These are phyloP conservation scores for Linyphia triangularis DNA, from an alignment of 2,888 invertebrate genomes.

Conservation along the genomic window DNA sequence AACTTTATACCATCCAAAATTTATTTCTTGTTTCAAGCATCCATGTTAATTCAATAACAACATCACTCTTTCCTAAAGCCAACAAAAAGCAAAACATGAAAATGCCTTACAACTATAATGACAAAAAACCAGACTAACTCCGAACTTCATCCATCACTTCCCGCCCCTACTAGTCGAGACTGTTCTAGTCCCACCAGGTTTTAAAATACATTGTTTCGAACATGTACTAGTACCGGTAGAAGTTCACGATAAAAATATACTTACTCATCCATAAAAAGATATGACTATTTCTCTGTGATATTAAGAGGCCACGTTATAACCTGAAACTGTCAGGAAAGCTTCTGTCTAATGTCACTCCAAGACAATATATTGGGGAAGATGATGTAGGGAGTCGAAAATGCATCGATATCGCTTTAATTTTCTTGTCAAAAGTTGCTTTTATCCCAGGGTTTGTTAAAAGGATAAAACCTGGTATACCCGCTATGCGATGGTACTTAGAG, in stretches of 20 bases:
- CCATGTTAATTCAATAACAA: too few species aligned
- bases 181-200: slow-evolving; percentile 12
- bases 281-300: slow-evolving; percentile 29
- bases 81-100: too few species aligned
- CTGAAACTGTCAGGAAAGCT: slow-evolving; percentile 54
- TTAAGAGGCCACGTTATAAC: slow-evolving; percentile 19
- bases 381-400: neutral
- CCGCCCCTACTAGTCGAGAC: slow-evolving; percentile 30
- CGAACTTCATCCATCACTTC: slow-evolving; percentile 37
- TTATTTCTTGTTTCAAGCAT: too few species aligned
- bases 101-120: slow-evolving; percentile 55
- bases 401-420: slow-evolving; percentile 50
- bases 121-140: slow-evolving; percentile 21
- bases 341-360: slow-evolving; percentile 46
- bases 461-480: neutral
- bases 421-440: slow-evolving; percentile 50
- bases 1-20: too few species aligned
- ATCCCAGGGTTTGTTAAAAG: neutral
- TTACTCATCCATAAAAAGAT: slow-evolving; percentile 54
- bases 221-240: neutral
- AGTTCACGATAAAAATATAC: slow-evolving; percentile 51
- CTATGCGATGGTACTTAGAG: neutral
- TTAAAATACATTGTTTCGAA: slow-evolving; percentile 52
- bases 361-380: slow-evolving; percentile 48
- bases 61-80: too few species aligned